Evolutionary conservation across 92 coral and sea anemone species (phyloP), one percentile per base, ranked within the genome.

Genomic region (Nematostella vectensis): DNA sequence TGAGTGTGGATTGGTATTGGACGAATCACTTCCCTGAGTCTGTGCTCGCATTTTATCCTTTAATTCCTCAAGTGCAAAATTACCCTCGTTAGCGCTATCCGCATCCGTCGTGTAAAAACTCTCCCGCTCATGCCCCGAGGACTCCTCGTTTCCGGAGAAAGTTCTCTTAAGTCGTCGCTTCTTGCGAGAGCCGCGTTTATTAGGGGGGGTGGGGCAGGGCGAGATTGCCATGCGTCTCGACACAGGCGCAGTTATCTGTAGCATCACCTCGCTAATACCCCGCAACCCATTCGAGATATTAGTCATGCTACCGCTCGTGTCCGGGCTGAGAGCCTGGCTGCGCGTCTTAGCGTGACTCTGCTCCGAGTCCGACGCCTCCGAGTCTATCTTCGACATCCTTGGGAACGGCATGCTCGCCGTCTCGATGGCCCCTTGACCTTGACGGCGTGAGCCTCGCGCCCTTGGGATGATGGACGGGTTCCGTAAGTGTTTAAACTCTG

Each of bases 171-270:
- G 37, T 39, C 83, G 62, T 31, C 76, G 74, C 40, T 67, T 63
- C 27, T 73, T 72, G 47, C 78, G 83, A 55, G 83, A 75, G 0
- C 56, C 29, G 25, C 81, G 55, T 31, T 71, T 77, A 2, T 64
- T 31, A 39, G 89, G 87, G 28, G 91, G 85, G 25, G 89, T 61
- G 22, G 80, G 69, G 8, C 72, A 78, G 40, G 96, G 96, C 16
- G 99, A 82, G 29, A 93, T 79, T 17, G 99, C 99, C 99, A 93
- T 93, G 25, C 99, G 69, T 25, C 99, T 77, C 18, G 91, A 85
- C 29, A 63, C 58, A 1, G 86, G 88, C 13, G 96, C 89, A 0
- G 96, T 71, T 18, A 91, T 83, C 44, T 91, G 80, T 3, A 86
- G 65, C 85, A 87, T 87, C 51, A 82, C 83, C 44, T 93, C 96